Percentiles rank a stretch among this genome's conserved stretches.
These are phyloP conservation scores for Pammene fasciana DNA, from an alignment of 2,888 invertebrate species.

Conservation along the genomic window DNA sequence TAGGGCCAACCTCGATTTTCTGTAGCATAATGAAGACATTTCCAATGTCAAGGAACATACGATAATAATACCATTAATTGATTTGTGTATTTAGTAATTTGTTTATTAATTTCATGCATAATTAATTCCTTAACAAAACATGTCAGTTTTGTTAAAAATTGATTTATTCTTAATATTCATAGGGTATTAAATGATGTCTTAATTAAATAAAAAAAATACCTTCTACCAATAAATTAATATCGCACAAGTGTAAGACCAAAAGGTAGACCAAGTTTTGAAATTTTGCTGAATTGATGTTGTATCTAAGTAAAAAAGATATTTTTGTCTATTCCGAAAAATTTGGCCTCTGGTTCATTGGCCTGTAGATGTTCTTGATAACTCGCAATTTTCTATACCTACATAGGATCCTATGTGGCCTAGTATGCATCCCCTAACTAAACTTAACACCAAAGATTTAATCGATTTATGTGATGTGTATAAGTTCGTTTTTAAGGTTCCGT, in stretches of 20 bases:
- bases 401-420: background rate
- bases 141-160: too few relatives aligned
- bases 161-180: too few relatives aligned
- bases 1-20: constrained; percentile 44
- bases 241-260: constrained; percentile 71
- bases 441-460: background rate
- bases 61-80: too few relatives aligned
- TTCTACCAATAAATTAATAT: constrained; percentile 50
- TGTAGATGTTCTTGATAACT: too few relatives aligned
- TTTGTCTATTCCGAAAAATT: constrained; percentile 52
- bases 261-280: constrained; percentile 62
- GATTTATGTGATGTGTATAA: background rate
- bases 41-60: too few relatives aligned
- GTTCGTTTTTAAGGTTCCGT: background rate
- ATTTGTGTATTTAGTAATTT: too few relatives aligned
- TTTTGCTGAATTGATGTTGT: constrained; percentile 49
- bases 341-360: constrained; percentile 25
- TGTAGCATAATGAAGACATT: constrained; percentile 17
- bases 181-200: too few relatives aligned
- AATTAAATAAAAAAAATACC: constrained; percentile 25
- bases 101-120: too few relatives aligned
- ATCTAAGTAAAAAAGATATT: constrained; percentile 52
- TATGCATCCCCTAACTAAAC: too few relatives aligned
- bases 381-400: too few relatives aligned
- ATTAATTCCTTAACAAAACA: too few relatives aligned